Conservation (phyloP, 2,888 invertebrate species). For the Drosophila pseudotakahashii region DNA sequence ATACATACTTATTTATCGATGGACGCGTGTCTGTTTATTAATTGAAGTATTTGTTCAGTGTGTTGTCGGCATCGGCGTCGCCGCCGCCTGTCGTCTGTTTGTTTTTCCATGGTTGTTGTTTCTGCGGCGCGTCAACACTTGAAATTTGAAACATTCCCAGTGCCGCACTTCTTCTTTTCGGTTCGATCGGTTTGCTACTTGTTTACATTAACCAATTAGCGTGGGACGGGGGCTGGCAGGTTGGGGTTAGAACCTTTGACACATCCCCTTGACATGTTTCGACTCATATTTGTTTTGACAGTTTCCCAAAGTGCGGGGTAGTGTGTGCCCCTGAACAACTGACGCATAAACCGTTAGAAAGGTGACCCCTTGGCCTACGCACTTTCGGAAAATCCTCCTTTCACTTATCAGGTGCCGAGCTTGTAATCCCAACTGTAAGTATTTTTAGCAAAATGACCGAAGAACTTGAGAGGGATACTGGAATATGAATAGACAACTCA, state of each 20-base stretch:
- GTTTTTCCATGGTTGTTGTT: slow-evolving; percentile 50
- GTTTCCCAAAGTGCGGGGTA: slow-evolving; percentile 32
- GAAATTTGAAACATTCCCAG: slow-evolving; percentile 73
- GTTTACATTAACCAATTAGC: slow-evolving; percentile 81
- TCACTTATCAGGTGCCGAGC: neutral
- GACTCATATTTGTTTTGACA: slow-evolving; percentile 72
- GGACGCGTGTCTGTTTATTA: slow-evolving; percentile 79
- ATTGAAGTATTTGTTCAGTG: slow-evolving; percentile 77
- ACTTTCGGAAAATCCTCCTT: neutral
- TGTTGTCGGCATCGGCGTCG: slow-evolving; percentile 46
- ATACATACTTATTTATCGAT: slow-evolving; percentile 70
- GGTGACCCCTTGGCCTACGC: neutral
- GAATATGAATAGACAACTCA: too few species aligned
- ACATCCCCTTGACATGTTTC: slow-evolving; percentile 70
- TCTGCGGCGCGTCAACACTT: slow-evolving; percentile 73
- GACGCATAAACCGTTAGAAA: neutral
- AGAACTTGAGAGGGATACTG: neutral
- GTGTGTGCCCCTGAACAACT: slow-evolving; percentile 21
- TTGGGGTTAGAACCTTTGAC: slow-evolving; percentile 74
- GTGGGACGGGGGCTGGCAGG: slow-evolving; percentile 25
- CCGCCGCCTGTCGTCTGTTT: slow-evolving; percentile 59
- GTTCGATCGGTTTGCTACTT: slow-evolving; percentile 46
- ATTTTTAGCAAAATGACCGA: neutral
- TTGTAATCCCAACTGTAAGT: neutral
- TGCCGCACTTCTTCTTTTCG: slow-evolving; percentile 31